Evolutionary conservation across 2,888 invertebrate species (phyloP).

Genomic region (Plagodis pulveraria): DNA sequence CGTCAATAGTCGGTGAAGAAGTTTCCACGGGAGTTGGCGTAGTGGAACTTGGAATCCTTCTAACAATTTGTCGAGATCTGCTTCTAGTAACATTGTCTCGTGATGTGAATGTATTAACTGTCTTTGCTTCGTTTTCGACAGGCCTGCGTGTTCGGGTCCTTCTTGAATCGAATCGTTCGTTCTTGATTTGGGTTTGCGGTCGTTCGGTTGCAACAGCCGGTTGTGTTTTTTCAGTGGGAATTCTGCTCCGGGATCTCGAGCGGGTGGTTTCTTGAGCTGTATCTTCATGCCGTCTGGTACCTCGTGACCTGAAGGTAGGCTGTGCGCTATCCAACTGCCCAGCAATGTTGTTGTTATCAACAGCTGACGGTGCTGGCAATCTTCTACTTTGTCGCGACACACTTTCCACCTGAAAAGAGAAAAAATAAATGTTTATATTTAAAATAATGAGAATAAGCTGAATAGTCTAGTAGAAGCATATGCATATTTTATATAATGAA

Average conservation of each 20-base stretch:
- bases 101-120: conserved; percentile 48
- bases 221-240: conserved; percentile 40
- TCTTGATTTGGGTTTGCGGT: conserved; percentile 51
- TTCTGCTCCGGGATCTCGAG: conserved; percentile 61
- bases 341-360: conserved; percentile 48
- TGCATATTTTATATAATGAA: no score
- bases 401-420: conserved; percentile 67
- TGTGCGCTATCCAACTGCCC: conserved; percentile 50
- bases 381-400: conserved; percentile 62
- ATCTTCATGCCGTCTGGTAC: conserved; percentile 64
- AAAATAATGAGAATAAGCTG: no score
- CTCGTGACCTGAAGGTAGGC: conserved; percentile 62
- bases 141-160: conserved; percentile 69
- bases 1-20: conserved; percentile 53
- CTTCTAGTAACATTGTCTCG: conserved; percentile 55
- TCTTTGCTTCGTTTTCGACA: conserved; percentile 42
- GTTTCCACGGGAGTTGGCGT: conserved; percentile 47
- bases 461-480: no score
- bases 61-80: conserved; percentile 51
- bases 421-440: no score
- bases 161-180: conserved; percentile 73
- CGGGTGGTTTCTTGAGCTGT: conserved; percentile 50
- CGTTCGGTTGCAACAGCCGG: conserved; percentile 46
- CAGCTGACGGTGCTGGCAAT: conserved; percentile 52
- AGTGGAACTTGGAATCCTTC: conserved; percentile 45